Percentiles rank a stretch among this genome's conserved stretches.
phyloP scores from a whole-genome alignment of 2,888 invertebrate genomes.

The Andrena praecox region DNA sequence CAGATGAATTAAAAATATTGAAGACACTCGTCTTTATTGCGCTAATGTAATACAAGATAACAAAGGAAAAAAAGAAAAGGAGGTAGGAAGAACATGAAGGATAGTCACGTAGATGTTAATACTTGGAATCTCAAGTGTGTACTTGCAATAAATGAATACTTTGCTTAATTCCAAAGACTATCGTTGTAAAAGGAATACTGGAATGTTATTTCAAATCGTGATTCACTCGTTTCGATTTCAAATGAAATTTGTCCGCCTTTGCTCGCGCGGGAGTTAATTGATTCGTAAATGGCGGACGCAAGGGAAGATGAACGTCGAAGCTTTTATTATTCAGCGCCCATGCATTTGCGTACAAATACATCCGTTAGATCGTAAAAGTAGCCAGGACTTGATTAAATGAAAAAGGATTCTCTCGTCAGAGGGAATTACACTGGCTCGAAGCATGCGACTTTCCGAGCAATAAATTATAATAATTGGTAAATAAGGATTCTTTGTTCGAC shows the following conservation, averaged over 20 bases:
- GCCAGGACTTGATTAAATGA: constrained; percentile 28
- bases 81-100: no score
- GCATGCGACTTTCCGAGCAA: constrained; percentile 21
- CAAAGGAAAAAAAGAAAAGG: no score
- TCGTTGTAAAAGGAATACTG: no score
- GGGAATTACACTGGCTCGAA: constrained; percentile 24
- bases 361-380: constrained; percentile 15
- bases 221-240: background rate
- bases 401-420: constrained; percentile 3
- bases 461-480: constrained; percentile 31
- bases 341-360: constrained; percentile 22
- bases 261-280: background rate
- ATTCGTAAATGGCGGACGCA: constrained; percentile 1
- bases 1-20: background rate
- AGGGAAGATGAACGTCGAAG: constrained; percentile 1
- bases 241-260: background rate
- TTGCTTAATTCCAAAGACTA: no score
- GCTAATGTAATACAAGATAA: no score
- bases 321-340: constrained; percentile 17
- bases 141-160: no score
- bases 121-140: no score
- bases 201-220: no score
- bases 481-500: background rate
- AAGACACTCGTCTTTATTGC: no score
- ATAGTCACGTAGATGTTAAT: no score